phyloP scores from a whole-genome alignment of 2,888 invertebrate species.

The Lochmaea crataegi region DNA sequence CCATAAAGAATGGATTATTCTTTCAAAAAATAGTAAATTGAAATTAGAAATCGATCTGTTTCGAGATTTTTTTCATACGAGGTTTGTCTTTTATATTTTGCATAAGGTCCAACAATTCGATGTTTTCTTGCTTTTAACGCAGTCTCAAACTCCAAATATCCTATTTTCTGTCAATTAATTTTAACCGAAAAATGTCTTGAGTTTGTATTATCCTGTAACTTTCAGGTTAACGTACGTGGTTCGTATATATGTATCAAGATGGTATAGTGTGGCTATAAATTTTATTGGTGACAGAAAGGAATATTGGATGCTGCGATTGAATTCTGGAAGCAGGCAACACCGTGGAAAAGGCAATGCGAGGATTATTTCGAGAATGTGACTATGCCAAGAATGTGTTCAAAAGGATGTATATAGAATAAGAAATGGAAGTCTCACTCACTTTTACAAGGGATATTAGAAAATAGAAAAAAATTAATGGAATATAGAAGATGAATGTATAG shows the following conservation, averaged over 20 bases:
- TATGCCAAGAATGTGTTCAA: constrained; percentile 3
- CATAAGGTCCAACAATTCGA: too few species aligned
- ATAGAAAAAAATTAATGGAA: too few species aligned
- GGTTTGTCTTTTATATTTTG: too few species aligned
- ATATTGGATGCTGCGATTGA: constrained; percentile 36
- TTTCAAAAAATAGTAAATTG: too few species aligned
- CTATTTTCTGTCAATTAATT: too few species aligned
- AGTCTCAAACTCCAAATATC: too few species aligned
- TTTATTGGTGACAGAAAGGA: constrained; percentile 34
- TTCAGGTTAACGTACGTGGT: constrained; percentile 18
- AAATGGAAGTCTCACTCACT: constrained; percentile 3
- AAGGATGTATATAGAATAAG: neutral
- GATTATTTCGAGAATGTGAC: constrained; percentile 10
- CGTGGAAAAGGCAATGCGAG: neutral
- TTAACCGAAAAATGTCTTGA: neutral
- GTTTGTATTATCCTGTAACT: constrained; percentile 7
- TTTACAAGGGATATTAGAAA: neutral
- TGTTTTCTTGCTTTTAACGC: too few species aligned
- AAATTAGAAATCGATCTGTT: too few species aligned
- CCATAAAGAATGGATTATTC: too few species aligned
- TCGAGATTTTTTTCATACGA: too few species aligned
- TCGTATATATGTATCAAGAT: constrained; percentile 28
- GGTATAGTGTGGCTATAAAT: constrained; percentile 26
- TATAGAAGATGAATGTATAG: too few species aligned
- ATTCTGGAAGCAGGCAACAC: constrained; percentile 21